These are phyloP conservation scores for Phylloscopus collybita DNA, from an alignment of 2,797 vertebrate genomes.

Conservation along the genomic window DNA sequence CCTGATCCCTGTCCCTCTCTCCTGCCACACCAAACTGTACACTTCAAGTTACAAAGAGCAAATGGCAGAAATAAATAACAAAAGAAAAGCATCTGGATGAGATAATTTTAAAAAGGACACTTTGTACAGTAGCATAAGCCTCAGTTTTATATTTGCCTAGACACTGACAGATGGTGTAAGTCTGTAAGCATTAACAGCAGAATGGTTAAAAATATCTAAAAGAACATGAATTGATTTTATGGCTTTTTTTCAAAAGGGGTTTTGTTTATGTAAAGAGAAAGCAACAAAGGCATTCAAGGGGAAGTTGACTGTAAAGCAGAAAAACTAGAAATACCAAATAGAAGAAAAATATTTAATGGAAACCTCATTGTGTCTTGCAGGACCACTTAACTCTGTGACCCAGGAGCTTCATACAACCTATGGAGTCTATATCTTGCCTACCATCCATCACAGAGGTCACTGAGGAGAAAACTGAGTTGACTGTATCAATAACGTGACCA, in stretches of 20 bases:
- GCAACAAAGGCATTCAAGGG: constrained; percentile 1
- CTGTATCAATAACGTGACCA: not conserved
- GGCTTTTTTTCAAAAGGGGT: not conserved
- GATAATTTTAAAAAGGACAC: constrained; percentile 21
- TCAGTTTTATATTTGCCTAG: constrained; percentile 39
- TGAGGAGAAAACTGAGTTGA: not conserved
- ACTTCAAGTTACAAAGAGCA: not conserved
- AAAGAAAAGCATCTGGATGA: not conserved
- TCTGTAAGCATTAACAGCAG: constrained; percentile 35
- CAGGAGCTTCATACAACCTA: not conserved
- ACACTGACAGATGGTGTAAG: constrained; percentile 45
- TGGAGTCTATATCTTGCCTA: not conserved
- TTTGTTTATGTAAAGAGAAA: constrained; percentile 37
- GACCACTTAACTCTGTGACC: not conserved
- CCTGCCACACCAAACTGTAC: not conserved
- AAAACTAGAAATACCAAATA: not conserved
- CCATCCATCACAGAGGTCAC: not conserved
- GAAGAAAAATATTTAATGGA: not conserved
- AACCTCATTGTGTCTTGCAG: not conserved
- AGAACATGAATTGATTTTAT: constrained; percentile 5
- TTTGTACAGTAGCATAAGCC: constrained; percentile 15
- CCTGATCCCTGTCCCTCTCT: not conserved
- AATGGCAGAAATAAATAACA: not conserved
- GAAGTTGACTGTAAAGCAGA: not conserved
- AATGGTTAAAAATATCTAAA: constrained; percentile 49